These are phyloP conservation scores for Neodiprion virginianus DNA, from an alignment of 1,140 invertebrate genomes.

Conservation along the genomic window DNA sequence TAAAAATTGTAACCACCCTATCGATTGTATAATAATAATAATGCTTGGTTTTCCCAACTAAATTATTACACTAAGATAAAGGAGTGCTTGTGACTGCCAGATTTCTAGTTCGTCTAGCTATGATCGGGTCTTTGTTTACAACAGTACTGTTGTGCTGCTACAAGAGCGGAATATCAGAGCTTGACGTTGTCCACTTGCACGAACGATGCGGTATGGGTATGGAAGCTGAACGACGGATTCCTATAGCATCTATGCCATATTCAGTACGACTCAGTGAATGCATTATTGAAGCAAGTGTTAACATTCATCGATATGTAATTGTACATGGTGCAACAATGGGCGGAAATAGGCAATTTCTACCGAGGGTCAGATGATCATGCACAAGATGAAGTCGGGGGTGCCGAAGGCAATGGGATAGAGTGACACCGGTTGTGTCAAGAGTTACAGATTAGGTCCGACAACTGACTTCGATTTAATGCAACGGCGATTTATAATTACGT, in stretches of 20 bases:
- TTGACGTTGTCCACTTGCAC: slow-evolving; percentile 1
- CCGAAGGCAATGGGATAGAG: neutral
- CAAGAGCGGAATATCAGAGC: neutral
- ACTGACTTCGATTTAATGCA: slow-evolving; percentile 11
- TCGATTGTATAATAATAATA: no score
- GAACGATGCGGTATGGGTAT: slow-evolving; percentile 9
- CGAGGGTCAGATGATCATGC: neutral
- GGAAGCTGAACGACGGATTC: slow-evolving; percentile 3
- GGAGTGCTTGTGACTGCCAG: neutral
- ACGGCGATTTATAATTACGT: slow-evolving; percentile 5
- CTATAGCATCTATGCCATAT: neutral
- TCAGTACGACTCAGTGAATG: neutral
- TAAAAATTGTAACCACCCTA: no score
- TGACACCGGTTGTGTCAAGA: neutral
- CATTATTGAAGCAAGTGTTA: neutral
- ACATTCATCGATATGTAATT: neutral
- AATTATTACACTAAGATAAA: neutral
- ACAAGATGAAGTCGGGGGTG: no score
- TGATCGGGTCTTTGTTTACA: neutral
- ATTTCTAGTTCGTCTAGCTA: neutral
- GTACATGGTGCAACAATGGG: neutral
- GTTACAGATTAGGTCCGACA: slow-evolving; percentile 12
- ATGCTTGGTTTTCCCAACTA: no score
- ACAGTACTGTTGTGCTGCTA: neutral
- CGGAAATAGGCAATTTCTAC: slow-evolving; percentile 1